phyloP scores from a whole-genome alignment of 1,140 invertebrate species.

The Neodiprion pinetum region DNA sequence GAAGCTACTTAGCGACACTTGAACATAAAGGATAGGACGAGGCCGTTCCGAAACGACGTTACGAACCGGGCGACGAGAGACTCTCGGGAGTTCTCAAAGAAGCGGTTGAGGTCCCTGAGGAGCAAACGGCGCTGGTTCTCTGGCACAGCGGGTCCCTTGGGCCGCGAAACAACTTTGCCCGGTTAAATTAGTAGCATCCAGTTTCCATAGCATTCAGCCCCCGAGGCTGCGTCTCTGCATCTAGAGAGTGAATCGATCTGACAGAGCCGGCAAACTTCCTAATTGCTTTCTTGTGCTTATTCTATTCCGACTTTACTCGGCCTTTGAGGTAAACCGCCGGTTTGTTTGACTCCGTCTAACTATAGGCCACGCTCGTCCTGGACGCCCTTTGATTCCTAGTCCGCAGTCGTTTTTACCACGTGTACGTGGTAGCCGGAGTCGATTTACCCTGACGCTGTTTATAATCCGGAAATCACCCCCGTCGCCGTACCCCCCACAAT shows the following conservation, averaged over 20 bases:
- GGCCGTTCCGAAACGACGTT: background rate
- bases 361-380: background rate
- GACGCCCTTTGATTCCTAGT: background rate
- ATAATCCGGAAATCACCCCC: background rate
- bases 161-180: constrained; percentile 6
- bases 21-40: background rate
- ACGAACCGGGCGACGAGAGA: background rate
- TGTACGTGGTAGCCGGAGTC: background rate
- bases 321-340: background rate
- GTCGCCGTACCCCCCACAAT: too few relatives aligned
- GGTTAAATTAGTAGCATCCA: background rate
- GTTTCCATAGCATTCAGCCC: background rate
- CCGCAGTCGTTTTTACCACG: background rate
- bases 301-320: background rate
- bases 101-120: constrained; percentile 1
- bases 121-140: background rate
- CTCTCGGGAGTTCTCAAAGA: background rate
- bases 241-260: background rate
- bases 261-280: constrained; percentile 2
- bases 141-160: background rate
- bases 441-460: background rate
- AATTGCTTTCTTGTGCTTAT: background rate
- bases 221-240: background rate
- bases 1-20: constrained; percentile 2
- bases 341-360: background rate